Base-by-base conservation (phyloP, 2,888 invertebrate species). In the Archips xylosteana region DNA sequence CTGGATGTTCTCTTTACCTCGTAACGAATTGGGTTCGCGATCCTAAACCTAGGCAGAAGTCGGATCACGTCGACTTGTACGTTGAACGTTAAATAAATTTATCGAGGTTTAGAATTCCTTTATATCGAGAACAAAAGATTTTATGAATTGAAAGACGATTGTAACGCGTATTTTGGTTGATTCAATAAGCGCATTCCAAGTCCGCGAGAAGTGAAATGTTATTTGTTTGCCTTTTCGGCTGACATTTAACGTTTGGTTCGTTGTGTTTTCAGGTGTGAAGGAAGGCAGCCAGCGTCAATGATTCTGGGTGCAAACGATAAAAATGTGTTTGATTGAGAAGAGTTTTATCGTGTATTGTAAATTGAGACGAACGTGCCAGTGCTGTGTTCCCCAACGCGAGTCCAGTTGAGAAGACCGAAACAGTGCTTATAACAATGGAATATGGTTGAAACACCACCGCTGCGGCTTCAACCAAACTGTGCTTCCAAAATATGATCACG, bases 311-410 rank as follows among this genome's bases (percentile, higher is more conserved):
- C 76, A 90, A 89, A 87, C 87, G 83, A 78, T 83, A 89, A 94
- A 93, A 89, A 94, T 94, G 94, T 91, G 92, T 90, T 91, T 92
- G 89, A 91, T 88, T 87, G 89, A 81, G 89, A 89, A 87, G 79
- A 85, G 79, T 75, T 80, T 80, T 78, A 82, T 83, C 85, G 85
- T 85, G 82, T 85, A 85, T 86, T 84, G 89, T 87, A 88, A 84
- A 81, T 79, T 78, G 78, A 84, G 86, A 87, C 92, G 94, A 92
- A 93, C 92, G 92, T 85, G 89, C 87, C 84, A 88, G 90, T 90
- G 86, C 78, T 81, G 89, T 85, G 87, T 79, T 78, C 79, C 71
- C 76, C 82, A 79, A 76, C 85, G 82, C 85, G 78, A 82, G 82
- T 88, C 85, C 84, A 94, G 94, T 93, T 94, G 94, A 93, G 91